These are phyloP conservation scores for Vimba vimba DNA, from an alignment of 2,113 vertebrate species.

Conservation along the genomic window DNA sequence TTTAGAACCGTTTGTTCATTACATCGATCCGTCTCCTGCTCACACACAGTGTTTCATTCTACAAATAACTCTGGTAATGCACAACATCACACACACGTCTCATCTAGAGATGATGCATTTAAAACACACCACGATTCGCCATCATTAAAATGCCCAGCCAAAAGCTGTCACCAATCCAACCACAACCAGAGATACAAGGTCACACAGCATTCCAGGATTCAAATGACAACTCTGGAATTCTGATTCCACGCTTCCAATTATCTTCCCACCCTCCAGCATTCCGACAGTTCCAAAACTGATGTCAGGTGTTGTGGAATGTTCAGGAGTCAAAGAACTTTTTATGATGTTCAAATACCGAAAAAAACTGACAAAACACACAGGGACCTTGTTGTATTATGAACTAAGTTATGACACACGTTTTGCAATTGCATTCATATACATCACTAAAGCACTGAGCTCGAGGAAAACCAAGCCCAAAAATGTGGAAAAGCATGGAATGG, in stretches of 20 bases:
- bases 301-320: not conserved
- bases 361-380: not conserved
- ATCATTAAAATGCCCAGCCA: not conserved
- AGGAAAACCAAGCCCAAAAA: not conserved
- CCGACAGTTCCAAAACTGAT: not conserved
- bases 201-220: constrained; percentile 2
- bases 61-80: not conserved
- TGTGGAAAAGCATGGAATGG: not conserved
- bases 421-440: not conserved
- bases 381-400: not conserved
- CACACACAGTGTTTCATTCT: not conserved
- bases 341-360: not conserved
- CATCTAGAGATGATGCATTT: not conserved
- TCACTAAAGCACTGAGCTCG: not conserved
- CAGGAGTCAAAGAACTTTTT: not conserved
- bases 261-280: not conserved
- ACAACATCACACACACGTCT: not conserved
- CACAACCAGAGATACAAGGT: not conserved
- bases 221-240: constrained; percentile 6
- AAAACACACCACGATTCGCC: not conserved
- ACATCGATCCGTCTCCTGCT: not conserved
- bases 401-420: not conserved
- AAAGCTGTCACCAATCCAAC: not conserved
- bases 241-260: not conserved
- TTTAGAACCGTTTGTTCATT: not conserved